A percentile compares a stretch with the other conserved stretches of the same genome.
phyloP scores from a whole-genome alignment of 2,797 vertebrate species.

The Gymnopithys bicolor region DNA sequence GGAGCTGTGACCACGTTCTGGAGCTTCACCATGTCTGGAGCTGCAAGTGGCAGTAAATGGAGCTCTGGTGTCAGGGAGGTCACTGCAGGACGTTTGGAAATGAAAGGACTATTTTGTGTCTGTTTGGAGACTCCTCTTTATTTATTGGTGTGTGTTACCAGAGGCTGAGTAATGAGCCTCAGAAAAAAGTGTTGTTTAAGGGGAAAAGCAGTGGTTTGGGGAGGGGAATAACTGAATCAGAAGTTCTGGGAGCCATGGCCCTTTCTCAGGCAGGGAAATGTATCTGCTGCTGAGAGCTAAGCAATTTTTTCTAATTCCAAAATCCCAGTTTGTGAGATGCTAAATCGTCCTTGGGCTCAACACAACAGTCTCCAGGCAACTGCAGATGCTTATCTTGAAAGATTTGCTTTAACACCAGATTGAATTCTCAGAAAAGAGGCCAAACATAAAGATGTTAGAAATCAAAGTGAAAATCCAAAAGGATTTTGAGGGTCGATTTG shows the following conservation, averaged over 20 bases:
- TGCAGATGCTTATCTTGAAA: slow-evolving; percentile 50
- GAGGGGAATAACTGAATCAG: not conserved
- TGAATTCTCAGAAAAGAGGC: slow-evolving; percentile 56
- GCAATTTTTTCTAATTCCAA: slow-evolving; percentile 24
- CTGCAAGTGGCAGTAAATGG: not conserved
- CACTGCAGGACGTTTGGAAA: not conserved
- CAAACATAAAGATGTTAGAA: slow-evolving; percentile 60
- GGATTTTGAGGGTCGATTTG: slow-evolving; percentile 52
- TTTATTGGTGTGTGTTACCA: not conserved
- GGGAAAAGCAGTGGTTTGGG: not conserved
- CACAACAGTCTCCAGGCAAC: slow-evolving; percentile 49
- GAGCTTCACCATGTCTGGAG: not conserved
- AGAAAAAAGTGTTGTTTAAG: not conserved
- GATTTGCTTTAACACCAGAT: slow-evolving; percentile 37
- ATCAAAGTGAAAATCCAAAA: slow-evolving; percentile 31
- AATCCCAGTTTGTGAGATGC: not conserved
- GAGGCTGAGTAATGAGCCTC: not conserved
- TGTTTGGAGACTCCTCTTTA: not conserved
- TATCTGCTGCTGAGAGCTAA: not conserved
- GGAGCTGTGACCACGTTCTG: no score
- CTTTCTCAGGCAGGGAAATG: not conserved
- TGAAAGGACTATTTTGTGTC: not conserved
- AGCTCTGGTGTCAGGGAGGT: not conserved
- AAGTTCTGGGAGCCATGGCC: not conserved
- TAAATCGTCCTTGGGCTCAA: slow-evolving; percentile 24